Conservation (phyloP, 2,113 vertebrate genomes). For the Pampusana beccarii region DNA sequence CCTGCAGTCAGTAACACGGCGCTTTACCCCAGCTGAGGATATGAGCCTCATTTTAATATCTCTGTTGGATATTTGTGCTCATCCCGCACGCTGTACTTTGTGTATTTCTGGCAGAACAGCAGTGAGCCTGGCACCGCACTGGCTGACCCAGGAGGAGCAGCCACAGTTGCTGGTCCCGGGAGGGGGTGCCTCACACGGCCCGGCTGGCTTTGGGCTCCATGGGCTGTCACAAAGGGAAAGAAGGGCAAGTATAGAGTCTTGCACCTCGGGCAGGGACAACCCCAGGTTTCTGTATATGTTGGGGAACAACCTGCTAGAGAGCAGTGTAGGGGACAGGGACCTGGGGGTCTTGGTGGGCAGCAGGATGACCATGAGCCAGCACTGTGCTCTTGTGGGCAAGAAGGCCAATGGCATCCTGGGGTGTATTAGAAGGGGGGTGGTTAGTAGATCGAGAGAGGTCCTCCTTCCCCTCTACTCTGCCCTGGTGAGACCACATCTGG, state of each 20-base stretch:
- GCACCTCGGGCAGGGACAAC: too few relatives aligned
- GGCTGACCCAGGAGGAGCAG: background rate
- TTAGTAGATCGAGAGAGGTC: too few relatives aligned
- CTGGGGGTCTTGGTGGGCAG: too few relatives aligned
- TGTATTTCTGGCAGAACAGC: background rate
- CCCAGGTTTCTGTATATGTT: too few relatives aligned
- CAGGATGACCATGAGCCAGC: too few relatives aligned
- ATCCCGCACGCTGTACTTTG: background rate
- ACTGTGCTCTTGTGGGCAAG: too few relatives aligned
- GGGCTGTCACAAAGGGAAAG: background rate
- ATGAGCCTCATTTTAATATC: background rate
- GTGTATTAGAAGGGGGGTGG: too few relatives aligned
- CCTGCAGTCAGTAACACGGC: fast-evolving
- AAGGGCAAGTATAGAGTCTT: background rate
- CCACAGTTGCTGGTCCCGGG: background rate
- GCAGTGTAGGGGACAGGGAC: too few relatives aligned
- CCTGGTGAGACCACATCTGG: too few relatives aligned
- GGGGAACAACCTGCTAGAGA: too few relatives aligned
- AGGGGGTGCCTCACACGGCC: background rate
- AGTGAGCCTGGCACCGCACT: fast-evolving
- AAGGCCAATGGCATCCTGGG: too few relatives aligned
- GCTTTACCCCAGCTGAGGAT: background rate
- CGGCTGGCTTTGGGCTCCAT: fast-evolving
- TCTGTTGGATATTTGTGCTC: background rate
- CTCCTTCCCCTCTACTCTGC: too few relatives aligned